Conservation (phyloP, 1,140 invertebrate species). For the Halesus radiatus region DNA sequence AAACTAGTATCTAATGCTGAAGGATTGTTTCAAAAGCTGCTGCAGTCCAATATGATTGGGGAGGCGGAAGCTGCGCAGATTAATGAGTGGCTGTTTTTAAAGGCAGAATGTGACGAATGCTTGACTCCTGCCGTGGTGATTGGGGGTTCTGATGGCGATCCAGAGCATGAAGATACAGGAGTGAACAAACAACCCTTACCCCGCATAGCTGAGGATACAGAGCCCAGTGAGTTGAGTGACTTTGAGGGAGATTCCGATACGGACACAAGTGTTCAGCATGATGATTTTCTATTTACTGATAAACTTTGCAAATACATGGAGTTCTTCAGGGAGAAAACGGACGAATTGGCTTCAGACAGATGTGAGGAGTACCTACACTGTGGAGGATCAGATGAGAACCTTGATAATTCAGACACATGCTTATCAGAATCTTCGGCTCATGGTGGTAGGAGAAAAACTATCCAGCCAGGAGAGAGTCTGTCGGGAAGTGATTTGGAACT, state of each 20-base stretch:
- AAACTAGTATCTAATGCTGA: conserved; percentile 87
- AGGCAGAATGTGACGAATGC: conserved; percentile 88
- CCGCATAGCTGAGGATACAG: conserved; percentile 70
- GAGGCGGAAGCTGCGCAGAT: conserved; percentile 82
- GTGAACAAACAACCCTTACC: conserved; percentile 65
- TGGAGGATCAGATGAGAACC: conserved; percentile 62
- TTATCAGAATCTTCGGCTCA: conserved; percentile 59
- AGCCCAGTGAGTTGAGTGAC: conserved; percentile 70
- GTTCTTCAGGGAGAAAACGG: conserved; percentile 79
- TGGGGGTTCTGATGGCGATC: conserved; percentile 75
- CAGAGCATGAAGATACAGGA: conserved; percentile 73
- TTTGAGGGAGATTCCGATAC: conserved; percentile 77
- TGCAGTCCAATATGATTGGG: conserved; percentile 74
- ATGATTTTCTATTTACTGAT: conserved; percentile 75
- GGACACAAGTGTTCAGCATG: conserved; percentile 74
- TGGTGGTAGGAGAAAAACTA: conserved; percentile 69
- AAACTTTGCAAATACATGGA: conserved; percentile 80
- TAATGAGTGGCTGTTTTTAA: conserved; percentile 87
- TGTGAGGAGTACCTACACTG: conserved; percentile 72
- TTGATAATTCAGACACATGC: conserved; percentile 45
- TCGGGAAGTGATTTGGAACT: conserved; percentile 71
- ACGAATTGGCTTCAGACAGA: conserved; percentile 73
- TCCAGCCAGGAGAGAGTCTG: conserved; percentile 71
- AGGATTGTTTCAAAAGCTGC: conserved; percentile 81
- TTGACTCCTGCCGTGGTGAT: conserved; percentile 74